Base-by-base conservation (phyloP, 2,113 vertebrate genomes). In the Bufo gargarizans region DNA sequence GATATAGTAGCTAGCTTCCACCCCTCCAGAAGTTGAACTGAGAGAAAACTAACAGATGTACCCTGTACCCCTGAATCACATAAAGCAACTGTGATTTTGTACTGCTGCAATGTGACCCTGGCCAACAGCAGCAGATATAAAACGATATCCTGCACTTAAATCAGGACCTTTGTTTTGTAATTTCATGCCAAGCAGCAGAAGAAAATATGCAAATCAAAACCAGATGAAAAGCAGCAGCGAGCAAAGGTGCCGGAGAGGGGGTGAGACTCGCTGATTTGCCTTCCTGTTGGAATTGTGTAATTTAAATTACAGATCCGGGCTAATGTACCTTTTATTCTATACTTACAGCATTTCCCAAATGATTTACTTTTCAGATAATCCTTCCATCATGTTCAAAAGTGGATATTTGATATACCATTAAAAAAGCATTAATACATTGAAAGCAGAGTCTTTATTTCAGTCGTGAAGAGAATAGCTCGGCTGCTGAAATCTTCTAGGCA, bases 371-470 rank as follows among this genome's bases (percentile, higher is more conserved):
- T 33, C 17, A 19, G 13, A 69, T 71, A 77, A 86, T 79, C 61
- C 85, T 78, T 67, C 76, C 55, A 69, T 56, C 76, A 20, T 78
- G 33, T 67, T 65, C 3, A 43, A 78, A 78, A 86, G 47, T 58
- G 20, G 50, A 63, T 45, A 13, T 69, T 80, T 79, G 77, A 49
- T 76, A 86, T 17, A 53, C 47, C 76, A 86, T 79, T 80, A 56
- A 67, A 86, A 79, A 78, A 2, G 8, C 50, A 80, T 71, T 81
- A 72, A 43, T 67, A 56, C 63, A 77, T 77, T 53, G 17, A 77
- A 63, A 63, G 33, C 14, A n/a, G 55, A 77, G 72, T 33, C 49
- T 65, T 87, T 69, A 20, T 79, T 10, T 53, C 45, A 86, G 4
- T 67, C 7, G 22, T 45, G 47, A 43, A 33, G 19, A 49, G 16